Conservation (phyloP, 2,888 invertebrate genomes). For the Endomychus coccineus region DNA sequence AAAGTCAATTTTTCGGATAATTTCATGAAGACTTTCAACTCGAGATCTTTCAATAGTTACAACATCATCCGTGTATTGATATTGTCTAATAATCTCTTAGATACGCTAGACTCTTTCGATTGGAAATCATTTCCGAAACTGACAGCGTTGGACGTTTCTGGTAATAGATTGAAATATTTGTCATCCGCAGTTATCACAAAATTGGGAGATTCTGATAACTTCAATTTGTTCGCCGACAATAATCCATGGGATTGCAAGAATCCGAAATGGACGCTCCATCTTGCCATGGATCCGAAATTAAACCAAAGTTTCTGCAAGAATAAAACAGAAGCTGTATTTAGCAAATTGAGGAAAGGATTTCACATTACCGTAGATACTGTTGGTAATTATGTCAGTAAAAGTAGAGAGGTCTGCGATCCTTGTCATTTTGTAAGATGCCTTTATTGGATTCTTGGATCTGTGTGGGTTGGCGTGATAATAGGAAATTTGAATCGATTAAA, state of each 20-base stretch:
- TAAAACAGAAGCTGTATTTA: too few species aligned
- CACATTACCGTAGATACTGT: too few species aligned
- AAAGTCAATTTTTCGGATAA: slow-evolving; percentile 12
- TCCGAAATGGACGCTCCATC: background rate
- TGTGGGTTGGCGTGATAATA: slow-evolving; percentile 12
- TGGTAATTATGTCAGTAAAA: too few species aligned
- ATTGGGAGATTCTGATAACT: background rate
- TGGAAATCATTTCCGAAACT: slow-evolving; percentile 11
- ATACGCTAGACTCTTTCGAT: background rate
- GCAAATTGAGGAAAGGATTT: too few species aligned
- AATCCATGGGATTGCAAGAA: slow-evolving; percentile 11
- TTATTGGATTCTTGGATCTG: slow-evolving; percentile 11
- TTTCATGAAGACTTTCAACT: slow-evolving; percentile 8
- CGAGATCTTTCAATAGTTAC: background rate
- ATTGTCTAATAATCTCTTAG: slow-evolving; percentile 11
- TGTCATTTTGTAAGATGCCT: slow-evolving; percentile 10
- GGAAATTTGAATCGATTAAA: slow-evolving; percentile 11
- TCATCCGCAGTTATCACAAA: background rate
- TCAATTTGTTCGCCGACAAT: slow-evolving; percentile 2
- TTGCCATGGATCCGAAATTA: slow-evolving; percentile 1
- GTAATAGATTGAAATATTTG: slow-evolving; percentile 7
- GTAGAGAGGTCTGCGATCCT: background rate
- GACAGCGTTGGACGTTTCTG: slow-evolving; percentile 8
- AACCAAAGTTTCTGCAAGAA: slow-evolving; percentile 3
- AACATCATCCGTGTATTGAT: slow-evolving; percentile 4